These are phyloP conservation scores for Rallus crepitans DNA, from an alignment of 2,797 vertebrate genomes.

Conservation along the genomic window DNA sequence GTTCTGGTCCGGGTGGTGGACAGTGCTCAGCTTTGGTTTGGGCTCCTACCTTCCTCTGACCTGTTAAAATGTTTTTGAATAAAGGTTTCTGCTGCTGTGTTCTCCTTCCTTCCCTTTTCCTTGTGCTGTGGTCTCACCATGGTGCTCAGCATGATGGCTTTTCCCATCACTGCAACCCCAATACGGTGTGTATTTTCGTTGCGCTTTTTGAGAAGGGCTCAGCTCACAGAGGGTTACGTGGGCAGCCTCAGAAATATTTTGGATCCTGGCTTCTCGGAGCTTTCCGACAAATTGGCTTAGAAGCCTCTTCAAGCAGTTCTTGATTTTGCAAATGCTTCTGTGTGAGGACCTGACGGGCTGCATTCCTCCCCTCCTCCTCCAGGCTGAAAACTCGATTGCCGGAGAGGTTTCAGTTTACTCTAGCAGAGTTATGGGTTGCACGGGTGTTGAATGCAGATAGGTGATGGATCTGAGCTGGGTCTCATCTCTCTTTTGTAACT, in stretches of 20 bases:
- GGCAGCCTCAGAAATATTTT: not conserved
- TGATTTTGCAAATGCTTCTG: not conserved
- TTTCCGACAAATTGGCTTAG: not conserved
- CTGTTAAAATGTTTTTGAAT: not conserved
- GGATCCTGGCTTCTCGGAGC: not conserved
- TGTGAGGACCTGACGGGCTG: not conserved
- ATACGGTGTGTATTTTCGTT: not conserved
- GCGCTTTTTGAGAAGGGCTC: not conserved
- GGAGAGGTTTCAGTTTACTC: constrained; percentile 17
- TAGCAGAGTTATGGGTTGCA: not conserved
- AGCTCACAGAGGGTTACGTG: not conserved
- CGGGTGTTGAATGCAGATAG: not conserved
- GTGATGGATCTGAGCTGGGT: not conserved
- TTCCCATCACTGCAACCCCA: not conserved
- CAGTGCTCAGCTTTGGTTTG: not conserved
- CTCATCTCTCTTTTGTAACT: not conserved
- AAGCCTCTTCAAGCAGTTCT: not conserved
- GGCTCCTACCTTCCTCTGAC: not conserved
- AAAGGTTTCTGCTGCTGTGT: fast-evolving
- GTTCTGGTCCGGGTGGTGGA: not conserved
- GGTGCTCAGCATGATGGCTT: not conserved
- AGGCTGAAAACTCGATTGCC: not conserved
- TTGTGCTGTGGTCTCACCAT: not conserved
- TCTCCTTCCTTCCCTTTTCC: not conserved
- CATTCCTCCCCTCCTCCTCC: constrained; percentile 48